Percentiles rank a stretch among this genome's conserved stretches.
phyloP scores from a whole-genome alignment of 1,140 invertebrate genomes.

The Drepana arcuata region DNA sequence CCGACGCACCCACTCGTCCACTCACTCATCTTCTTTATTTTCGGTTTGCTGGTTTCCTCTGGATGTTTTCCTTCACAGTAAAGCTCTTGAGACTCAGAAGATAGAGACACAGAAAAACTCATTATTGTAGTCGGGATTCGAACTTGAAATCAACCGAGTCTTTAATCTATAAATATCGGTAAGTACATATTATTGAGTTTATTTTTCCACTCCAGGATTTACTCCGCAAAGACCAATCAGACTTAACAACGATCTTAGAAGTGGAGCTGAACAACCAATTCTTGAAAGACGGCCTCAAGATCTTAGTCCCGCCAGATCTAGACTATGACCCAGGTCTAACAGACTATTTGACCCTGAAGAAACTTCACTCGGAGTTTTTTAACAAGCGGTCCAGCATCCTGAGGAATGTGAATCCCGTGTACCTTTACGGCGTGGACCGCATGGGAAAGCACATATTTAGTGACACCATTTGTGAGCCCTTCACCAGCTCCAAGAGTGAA shows the following conservation, averaged over 20 bases:
- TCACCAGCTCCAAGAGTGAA: constrained; percentile 25
- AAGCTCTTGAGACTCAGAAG: too few relatives aligned
- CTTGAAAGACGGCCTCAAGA: constrained; percentile 80
- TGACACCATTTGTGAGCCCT: constrained; percentile 31
- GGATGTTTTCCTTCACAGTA: too few relatives aligned
- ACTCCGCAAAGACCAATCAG: constrained; percentile 71
- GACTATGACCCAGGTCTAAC: constrained; percentile 25
- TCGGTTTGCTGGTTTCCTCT: too few relatives aligned
- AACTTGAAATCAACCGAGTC: too few relatives aligned
- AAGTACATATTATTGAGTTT: too few relatives aligned
- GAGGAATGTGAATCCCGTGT: constrained; percentile 49
- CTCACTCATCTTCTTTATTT: too few relatives aligned
- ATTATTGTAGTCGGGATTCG: too few relatives aligned
- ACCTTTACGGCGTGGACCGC: constrained; percentile 55
- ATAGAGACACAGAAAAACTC: too few relatives aligned
- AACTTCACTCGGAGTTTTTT: constrained; percentile 47
- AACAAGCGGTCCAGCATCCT: constrained; percentile 48
- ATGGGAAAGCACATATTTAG: constrained; percentile 47
- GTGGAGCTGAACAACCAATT: constrained; percentile 81
- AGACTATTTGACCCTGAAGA: constrained; percentile 30
- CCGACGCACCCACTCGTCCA: too few relatives aligned
- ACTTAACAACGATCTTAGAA: constrained; percentile 81
- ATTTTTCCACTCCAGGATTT: too few relatives aligned
- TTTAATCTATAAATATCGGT: too few relatives aligned
- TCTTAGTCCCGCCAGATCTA: constrained; percentile 80